phyloP scores from a whole-genome alignment of 1,140 invertebrate genomes.

The Stegodyphus mimosarum region DNA sequence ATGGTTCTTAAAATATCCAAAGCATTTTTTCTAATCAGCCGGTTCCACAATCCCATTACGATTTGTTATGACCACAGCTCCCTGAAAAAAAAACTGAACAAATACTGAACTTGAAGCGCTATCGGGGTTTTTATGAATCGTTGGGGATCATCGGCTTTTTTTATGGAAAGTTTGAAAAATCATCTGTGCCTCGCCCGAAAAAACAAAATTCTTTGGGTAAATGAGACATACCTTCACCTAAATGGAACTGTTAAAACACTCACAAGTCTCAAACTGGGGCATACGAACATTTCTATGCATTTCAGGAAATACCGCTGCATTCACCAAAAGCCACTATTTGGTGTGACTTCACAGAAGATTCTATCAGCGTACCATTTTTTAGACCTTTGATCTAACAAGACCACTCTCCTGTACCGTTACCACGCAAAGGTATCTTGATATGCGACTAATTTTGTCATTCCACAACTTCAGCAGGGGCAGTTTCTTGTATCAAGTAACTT shows the following conservation, averaged over 20 bases:
- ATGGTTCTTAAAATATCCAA: too few relatives aligned
- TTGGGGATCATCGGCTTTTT: too few relatives aligned
- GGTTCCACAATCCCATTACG: too few relatives aligned
- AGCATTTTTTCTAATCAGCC: too few relatives aligned
- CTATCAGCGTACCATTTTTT: not conserved
- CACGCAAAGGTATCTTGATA: not conserved
- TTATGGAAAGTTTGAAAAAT: too few relatives aligned
- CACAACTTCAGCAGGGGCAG: not conserved
- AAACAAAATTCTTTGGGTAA: too few relatives aligned
- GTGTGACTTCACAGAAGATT: not conserved
- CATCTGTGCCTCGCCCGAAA: too few relatives aligned
- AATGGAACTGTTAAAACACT: not conserved
- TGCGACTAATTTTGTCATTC: slow-evolving; percentile 18
- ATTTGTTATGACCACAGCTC: too few relatives aligned
- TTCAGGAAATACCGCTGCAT: not conserved
- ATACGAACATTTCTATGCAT: not conserved
- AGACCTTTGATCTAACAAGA: not conserved
- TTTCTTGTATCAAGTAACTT: not conserved
- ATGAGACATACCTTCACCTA: slow-evolving; percentile 12
- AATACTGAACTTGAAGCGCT: too few relatives aligned
- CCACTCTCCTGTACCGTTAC: not conserved
- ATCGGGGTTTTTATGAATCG: too few relatives aligned
- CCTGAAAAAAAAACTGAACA: too few relatives aligned
- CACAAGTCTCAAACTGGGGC: not conserved
- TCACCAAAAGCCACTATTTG: not conserved